Conservation (phyloP, 2,113 vertebrate genomes). For the Pollachius pollachius region DNA sequence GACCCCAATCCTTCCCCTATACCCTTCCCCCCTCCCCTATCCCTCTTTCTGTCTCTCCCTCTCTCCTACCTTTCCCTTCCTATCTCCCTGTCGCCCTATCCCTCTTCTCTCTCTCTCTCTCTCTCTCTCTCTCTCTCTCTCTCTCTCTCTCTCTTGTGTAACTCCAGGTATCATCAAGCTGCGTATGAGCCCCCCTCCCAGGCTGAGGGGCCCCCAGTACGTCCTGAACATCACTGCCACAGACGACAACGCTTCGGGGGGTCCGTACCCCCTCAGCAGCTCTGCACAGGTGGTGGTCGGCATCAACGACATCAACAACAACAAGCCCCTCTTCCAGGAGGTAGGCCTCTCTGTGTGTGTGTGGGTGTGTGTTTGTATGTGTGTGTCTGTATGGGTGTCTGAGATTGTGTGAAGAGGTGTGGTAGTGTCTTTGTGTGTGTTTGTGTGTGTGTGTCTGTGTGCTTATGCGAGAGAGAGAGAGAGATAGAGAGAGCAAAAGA, state of each 20-base stretch:
- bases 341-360: slow-evolving; percentile 52
- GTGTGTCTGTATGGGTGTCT: slow-evolving; percentile 11
- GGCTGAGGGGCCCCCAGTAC: slow-evolving; percentile 77
- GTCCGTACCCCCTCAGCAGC: slow-evolving; percentile 80
- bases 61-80: too few species aligned
- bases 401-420: not conserved
- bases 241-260: slow-evolving; percentile 84
- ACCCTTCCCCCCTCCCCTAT: too few species aligned
- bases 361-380: slow-evolving; percentile 4
- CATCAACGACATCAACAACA: slow-evolving; percentile 88
- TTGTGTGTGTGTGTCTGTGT: not conserved
- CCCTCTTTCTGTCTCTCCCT: too few species aligned
- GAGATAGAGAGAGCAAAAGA: too few species aligned
- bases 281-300: slow-evolving; percentile 83
- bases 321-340: slow-evolving; percentile 85
- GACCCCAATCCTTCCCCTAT: too few species aligned
- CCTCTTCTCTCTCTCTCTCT: too few species aligned
- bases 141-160: not conserved
- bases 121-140: too few species aligned
- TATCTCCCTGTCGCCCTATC: too few species aligned
- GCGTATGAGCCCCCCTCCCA: slow-evolving; percentile 76
- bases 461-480: too few species aligned
- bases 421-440: slow-evolving; percentile 1
- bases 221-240: slow-evolving; percentile 82
- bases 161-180: slow-evolving; percentile 83